Evolutionary conservation across 2,797 vertebrate species (phyloP).

Genomic region (Schizopygopsis pylzovi): DNA sequence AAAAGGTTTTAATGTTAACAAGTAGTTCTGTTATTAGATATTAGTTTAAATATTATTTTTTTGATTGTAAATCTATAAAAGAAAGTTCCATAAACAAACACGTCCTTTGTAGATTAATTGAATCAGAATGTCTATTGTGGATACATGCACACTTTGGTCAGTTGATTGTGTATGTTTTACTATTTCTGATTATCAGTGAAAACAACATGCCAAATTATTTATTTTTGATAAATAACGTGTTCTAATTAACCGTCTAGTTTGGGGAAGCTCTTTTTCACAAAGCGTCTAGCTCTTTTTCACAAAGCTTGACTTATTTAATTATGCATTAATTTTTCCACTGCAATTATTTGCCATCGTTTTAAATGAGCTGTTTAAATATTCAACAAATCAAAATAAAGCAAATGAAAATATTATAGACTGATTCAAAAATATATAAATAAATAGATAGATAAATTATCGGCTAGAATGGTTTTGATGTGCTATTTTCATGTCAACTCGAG

Average conservation of each 20-base stretch:
- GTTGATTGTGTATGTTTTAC: background rate
- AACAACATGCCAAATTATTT: no score
- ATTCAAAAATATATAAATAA: background rate
- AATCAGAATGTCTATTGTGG: background rate
- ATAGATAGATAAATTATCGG: background rate
- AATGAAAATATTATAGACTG: background rate
- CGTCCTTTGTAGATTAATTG: background rate
- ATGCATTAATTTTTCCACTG: background rate
- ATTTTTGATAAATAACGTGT: no score
- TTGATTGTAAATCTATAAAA: background rate
- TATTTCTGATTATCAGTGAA: background rate
- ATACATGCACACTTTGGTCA: background rate
- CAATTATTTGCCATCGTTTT: background rate
- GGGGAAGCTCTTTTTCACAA: no score
- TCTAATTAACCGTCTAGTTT: background rate
- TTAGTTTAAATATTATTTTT: conserved; percentile 2
- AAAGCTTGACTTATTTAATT: no score
- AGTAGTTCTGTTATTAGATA: conserved; percentile 12
- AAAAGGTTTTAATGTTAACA: conserved; percentile 39
- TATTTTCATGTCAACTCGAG: background rate
- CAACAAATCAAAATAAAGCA: background rate
- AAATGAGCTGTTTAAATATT: background rate
- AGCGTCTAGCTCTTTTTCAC: no score
- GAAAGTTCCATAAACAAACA: background rate
- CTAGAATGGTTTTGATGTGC: background rate